Percentiles rank a stretch among this genome's conserved stretches.
Conservation (phyloP, 2,888 invertebrate genomes). For the Malthinus seriepunctatus region DNA sequence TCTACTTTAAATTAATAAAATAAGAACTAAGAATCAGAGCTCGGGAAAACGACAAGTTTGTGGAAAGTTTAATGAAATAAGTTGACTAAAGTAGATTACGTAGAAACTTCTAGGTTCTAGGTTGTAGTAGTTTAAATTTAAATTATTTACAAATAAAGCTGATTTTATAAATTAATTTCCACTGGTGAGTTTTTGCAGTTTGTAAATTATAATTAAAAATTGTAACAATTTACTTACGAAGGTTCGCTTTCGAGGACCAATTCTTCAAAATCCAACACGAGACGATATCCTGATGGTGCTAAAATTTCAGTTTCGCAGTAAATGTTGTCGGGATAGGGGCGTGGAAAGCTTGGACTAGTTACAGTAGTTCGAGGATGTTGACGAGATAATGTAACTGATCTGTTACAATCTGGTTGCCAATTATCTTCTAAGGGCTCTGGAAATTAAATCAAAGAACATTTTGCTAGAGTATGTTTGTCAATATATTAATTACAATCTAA, state of each 20-base stretch:
- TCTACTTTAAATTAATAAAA: too few relatives aligned
- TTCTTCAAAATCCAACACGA: constrained; percentile 75
- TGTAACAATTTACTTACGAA: constrained; percentile 64
- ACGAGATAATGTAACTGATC: constrained; percentile 66
- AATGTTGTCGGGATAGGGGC: constrained; percentile 75
- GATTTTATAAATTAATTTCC: too few relatives aligned
- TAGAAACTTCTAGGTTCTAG: not conserved
- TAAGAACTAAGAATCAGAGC: too few relatives aligned
- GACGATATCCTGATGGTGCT: constrained; percentile 70
- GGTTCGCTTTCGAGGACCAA: constrained; percentile 76
- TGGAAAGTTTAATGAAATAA: too few relatives aligned
- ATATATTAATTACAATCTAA: too few relatives aligned
- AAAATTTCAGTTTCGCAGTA: constrained; percentile 73
- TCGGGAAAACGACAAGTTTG: too few relatives aligned
- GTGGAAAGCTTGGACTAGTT: constrained; percentile 82
- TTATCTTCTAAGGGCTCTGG: constrained; percentile 55
- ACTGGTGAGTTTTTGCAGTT: too few relatives aligned
- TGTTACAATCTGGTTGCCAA: constrained; percentile 66
- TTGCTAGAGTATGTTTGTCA: not conserved
- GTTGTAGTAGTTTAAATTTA: not conserved
- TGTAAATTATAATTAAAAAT: not conserved
- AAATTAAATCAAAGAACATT: constrained; percentile 26
- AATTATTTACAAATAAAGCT: not conserved
- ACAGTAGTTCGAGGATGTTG: constrained; percentile 68
- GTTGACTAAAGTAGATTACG: not conserved